A percentile compares a stretch with the other conserved stretches of the same genome.
These are phyloP conservation scores for Procambarus clarkii DNA, from an alignment of 1,140 invertebrate genomes.

Conservation along the genomic window DNA sequence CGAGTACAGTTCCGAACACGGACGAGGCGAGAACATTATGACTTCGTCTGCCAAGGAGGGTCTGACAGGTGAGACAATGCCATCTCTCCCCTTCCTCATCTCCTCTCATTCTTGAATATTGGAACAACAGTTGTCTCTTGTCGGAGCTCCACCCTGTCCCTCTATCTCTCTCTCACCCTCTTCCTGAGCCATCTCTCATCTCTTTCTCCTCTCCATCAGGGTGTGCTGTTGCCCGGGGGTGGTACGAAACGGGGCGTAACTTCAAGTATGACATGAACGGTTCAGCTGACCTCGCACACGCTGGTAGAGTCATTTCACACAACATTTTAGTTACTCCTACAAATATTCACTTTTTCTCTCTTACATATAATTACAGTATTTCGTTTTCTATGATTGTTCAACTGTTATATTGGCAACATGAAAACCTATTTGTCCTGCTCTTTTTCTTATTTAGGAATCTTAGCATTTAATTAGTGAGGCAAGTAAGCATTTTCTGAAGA, in stretches of 20 bases:
- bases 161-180: background rate
- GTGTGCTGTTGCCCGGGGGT: background rate
- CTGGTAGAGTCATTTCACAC: slow-evolving; percentile 18
- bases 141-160: background rate
- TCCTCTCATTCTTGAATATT: background rate
- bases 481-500: too few relatives aligned
- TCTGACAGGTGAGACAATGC: slow-evolving; percentile 48
- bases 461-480: too few relatives aligned
- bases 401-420: too few relatives aligned
- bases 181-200: too few relatives aligned
- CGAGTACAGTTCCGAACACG: slow-evolving; percentile 69
- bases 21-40: slow-evolving; percentile 69
- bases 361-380: too few relatives aligned
- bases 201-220: too few relatives aligned
- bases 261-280: slow-evolving; percentile 42
- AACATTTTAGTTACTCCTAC: background rate
- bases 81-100: background rate
- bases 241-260: slow-evolving; percentile 50
- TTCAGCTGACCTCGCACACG: slow-evolving; percentile 41
- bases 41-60: slow-evolving; percentile 57
- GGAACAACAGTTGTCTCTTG: too few relatives aligned
- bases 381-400: too few relatives aligned
- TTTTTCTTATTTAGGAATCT: too few relatives aligned
- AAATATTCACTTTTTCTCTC: too few relatives aligned
- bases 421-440: too few relatives aligned